Evolutionary conservation across 1,140 invertebrate genomes (phyloP), one percentile per base, ranked within the genome.

Genomic region (Caenorhabditis inopinata): DNA sequence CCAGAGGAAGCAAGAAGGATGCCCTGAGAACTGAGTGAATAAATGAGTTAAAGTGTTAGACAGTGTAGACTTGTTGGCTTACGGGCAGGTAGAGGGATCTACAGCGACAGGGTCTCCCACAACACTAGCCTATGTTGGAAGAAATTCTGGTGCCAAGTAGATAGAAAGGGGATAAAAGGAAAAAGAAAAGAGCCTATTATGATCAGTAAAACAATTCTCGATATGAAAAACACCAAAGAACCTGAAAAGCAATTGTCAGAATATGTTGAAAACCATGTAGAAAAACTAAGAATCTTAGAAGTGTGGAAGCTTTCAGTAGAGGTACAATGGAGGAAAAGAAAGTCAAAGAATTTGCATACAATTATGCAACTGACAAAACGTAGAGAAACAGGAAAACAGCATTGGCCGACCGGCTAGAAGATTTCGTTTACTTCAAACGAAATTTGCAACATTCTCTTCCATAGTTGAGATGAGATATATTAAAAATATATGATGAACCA

Each of bases 401-500:
- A 62, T 46, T 46, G 76, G 45, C 29, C 42, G 27, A 73, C 45
- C 29, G 76, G 76, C 48, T 16, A 51, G 32, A 23, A 73, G 76
- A 78, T 74, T 32, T 74, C n/a, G 32, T 9, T 53, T 38, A 25
- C 18, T 12, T 16, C 18, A 47, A 5, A 47, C 12, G 9, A 18
- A 27, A 77, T 35, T 32, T 23, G 9, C 21, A 21, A 51, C 11
- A 5, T 32, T 3, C 18, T 77, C 76, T 77, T 35, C 48, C 21
- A 25, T 38, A 77, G 32, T 32, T 51, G n/a, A n/a, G n/a, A n/a
- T 53, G 53, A 58, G 77, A 79, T 58, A 68, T 42, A 18, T 45
- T 79, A 62, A 29, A 46, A 58, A 46, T 79, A 58, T 27, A 68
- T 58, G 77, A 68, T 46, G 51, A 58, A 45, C 51, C 42, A 79